phyloP scores from a whole-genome alignment of 2,797 vertebrate genomes.

The Crypturellus tataupa region DNA sequence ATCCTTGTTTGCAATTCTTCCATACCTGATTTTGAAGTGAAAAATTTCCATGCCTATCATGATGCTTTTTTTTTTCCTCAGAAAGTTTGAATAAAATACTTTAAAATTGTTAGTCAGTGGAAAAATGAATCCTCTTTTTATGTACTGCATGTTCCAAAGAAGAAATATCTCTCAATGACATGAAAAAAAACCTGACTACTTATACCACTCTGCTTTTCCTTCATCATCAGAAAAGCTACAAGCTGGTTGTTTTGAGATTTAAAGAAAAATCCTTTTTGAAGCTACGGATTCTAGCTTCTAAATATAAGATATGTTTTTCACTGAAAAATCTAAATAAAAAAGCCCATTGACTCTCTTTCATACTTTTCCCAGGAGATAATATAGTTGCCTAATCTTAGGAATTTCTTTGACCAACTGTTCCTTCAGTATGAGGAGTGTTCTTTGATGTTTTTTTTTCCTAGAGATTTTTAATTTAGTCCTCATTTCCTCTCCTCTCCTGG shows the following conservation, averaged over 20 bases:
- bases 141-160: not conserved
- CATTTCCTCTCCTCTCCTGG: not conserved
- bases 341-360: not conserved
- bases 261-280: not conserved
- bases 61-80: not conserved
- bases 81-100: not conserved
- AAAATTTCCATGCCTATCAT: not conserved
- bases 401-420: not conserved
- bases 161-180: not conserved
- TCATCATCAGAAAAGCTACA: not conserved
- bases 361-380: not conserved
- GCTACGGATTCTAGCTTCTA: not conserved
- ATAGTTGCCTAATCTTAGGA: not conserved
- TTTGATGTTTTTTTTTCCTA: slow-evolving; percentile 33
- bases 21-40: not conserved
- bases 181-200: not conserved
- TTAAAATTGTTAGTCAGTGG: not conserved
- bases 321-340: not conserved
- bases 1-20: not conserved
- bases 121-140: not conserved
- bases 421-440: not conserved
- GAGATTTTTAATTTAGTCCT: slow-evolving; percentile 16
- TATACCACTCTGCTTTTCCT: not conserved
- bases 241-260: not conserved
- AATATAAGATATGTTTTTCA: slow-evolving; percentile 7